Percentiles rank a stretch among this genome's conserved stretches.
Conservation (phyloP, 2,797 vertebrate species). For the Brachyalestes nurse region DNA sequence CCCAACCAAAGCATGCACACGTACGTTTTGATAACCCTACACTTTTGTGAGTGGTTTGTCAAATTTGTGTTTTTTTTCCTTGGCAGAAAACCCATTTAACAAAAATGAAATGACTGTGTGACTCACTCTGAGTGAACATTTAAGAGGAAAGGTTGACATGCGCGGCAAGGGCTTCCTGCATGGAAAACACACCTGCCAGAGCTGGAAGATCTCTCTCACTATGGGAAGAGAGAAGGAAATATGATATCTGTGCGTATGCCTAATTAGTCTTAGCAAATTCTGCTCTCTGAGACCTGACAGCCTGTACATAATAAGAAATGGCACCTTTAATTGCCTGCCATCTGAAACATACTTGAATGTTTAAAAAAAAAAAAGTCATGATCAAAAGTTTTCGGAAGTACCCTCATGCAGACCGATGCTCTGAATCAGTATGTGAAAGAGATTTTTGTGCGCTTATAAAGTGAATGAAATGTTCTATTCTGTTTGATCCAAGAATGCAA, state of each 20-base stretch:
- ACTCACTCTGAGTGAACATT: slow-evolving; percentile 51
- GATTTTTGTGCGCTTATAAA: background rate
- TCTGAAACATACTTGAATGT: slow-evolving; percentile 27
- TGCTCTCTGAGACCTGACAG: slow-evolving; percentile 27
- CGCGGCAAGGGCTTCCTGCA: slow-evolving; percentile 21
- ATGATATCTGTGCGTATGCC: slow-evolving; percentile 39
- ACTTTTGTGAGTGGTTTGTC: slow-evolving; percentile 17
- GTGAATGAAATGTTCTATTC: background rate
- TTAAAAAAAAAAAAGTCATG: slow-evolving; percentile 10
- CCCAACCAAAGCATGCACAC: background rate
- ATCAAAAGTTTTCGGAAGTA: slow-evolving; percentile 33
- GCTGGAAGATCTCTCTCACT: slow-evolving; percentile 17
- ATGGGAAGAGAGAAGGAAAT: slow-evolving; percentile 15
- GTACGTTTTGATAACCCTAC: slow-evolving; percentile 17
- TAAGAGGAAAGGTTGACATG: slow-evolving; percentile 41
- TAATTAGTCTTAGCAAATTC: slow-evolving; percentile 48
- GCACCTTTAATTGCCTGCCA: slow-evolving; percentile 40
- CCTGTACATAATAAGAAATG: slow-evolving; percentile 33
- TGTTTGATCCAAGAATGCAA: background rate
- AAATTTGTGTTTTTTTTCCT: slow-evolving; percentile 19
- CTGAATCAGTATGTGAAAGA: background rate
- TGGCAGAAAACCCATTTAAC: slow-evolving; percentile 48
- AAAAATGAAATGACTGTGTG: slow-evolving; percentile 43
- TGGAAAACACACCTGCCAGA: slow-evolving; percentile 8
- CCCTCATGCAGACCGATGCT: slow-evolving; percentile 1